phyloP scores from a whole-genome alignment of 2,888 invertebrate genomes.

The Empis livida region DNA sequence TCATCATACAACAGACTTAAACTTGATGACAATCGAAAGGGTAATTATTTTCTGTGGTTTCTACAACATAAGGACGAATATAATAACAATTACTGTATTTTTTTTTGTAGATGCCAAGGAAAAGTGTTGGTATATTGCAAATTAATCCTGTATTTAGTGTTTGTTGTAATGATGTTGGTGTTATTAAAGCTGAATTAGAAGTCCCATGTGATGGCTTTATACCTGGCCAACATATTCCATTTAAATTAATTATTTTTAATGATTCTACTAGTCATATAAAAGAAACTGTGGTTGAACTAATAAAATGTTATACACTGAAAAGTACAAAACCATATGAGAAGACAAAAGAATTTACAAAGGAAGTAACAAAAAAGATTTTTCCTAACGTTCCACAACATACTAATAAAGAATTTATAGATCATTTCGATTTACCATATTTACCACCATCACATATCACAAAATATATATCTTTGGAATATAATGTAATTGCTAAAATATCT shows the following conservation, averaged over 20 bases:
- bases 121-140: not conserved
- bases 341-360: too few relatives aligned
- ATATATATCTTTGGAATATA: too few relatives aligned
- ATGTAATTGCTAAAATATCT: not conserved
- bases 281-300: not conserved
- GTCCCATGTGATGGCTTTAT: constrained; percentile 12
- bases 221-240: constrained; percentile 10
- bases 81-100: not conserved
- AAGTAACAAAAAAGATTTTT: too few relatives aligned
- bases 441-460: too few relatives aligned
- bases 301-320: not conserved
- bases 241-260: not conserved
- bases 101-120: not conserved
- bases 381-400: too few relatives aligned
- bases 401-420: too few relatives aligned
- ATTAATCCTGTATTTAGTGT: not conserved
- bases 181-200: not conserved
- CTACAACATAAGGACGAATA: too few relatives aligned
- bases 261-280: not conserved
- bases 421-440: too few relatives aligned
- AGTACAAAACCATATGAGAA: not conserved
- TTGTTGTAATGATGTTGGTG: not conserved
- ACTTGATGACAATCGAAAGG: constrained; percentile 52
- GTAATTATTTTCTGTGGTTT: too few relatives aligned
- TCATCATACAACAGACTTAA: constrained; percentile 66